phyloP scores from a whole-genome alignment of 2,888 invertebrate species.

The Protophormia terraenovae region DNA sequence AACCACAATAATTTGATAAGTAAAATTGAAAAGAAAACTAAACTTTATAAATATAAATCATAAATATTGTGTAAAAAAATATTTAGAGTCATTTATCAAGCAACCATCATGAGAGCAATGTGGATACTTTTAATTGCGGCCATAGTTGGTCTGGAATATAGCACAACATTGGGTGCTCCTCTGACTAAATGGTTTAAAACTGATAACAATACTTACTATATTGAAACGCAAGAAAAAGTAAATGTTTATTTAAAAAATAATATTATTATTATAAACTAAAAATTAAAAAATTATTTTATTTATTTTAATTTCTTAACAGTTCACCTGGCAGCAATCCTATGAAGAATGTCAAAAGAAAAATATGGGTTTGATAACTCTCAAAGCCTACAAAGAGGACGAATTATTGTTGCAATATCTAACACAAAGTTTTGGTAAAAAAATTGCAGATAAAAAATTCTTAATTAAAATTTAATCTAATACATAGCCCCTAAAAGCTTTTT shows the following conservation, averaged over 20 bases:
- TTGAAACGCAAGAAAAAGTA: conserved; percentile 52
- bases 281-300: neutral
- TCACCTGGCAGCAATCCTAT: conserved; percentile 50
- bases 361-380: conserved; percentile 33
- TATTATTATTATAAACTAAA: neutral
- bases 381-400: conserved; percentile 22
- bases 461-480: too few species aligned
- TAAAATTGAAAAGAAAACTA: too few species aligned
- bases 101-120: conserved; percentile 37
- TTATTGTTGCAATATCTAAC: conserved; percentile 38
- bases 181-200: conserved; percentile 64
- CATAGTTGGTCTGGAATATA: neutral
- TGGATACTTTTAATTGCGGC: conserved; percentile 27
- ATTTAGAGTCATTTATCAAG: conserved; percentile 18
- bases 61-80: neutral
- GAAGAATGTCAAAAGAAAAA: conserved; percentile 47
- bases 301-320: conserved; percentile 7
- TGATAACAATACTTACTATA: conserved; percentile 55
- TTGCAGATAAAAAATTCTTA: too few species aligned
- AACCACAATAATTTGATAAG: conserved; percentile 51
- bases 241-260: neutral
- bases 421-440: conserved; percentile 38
- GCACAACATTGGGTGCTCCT: conserved; percentile 19
- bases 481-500: neutral
- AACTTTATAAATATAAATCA: neutral